Evolutionary conservation across 1,140 invertebrate genomes (phyloP).

Genomic region (Aphis gossypii): DNA sequence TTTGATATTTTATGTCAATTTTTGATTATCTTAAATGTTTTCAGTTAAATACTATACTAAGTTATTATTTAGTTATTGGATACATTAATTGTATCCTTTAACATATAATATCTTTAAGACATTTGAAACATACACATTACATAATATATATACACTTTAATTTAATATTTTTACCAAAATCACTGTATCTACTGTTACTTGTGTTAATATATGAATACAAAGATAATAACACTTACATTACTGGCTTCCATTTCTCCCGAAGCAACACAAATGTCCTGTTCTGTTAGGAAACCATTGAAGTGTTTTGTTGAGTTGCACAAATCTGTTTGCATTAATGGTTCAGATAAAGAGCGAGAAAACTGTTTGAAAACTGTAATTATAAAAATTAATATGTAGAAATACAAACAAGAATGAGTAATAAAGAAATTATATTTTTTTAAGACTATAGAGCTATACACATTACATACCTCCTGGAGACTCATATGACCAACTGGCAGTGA

Average conservation of each 20-base stretch:
- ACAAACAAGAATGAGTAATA: not conserved
- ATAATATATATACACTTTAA: not conserved
- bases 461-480: constrained; percentile 63
- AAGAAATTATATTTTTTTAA: not conserved
- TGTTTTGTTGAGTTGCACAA: constrained; percentile 71
- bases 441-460: not conserved
- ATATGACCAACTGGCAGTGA: constrained; percentile 71
- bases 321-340: constrained; percentile 67
- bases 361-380: constrained; percentile 46
- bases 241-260: constrained; percentile 39
- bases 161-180: not conserved
- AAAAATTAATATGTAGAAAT: not conserved
- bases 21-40: not conserved
- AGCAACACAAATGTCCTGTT: constrained; percentile 68
- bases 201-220: not conserved
- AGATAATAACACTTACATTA: not conserved
- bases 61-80: not conserved
- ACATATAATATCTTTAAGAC: not conserved
- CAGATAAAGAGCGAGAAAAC: constrained; percentile 64
- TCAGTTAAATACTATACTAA: not conserved
- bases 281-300: constrained; percentile 69
- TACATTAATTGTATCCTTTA: not conserved
- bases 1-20: not conserved
- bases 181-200: not conserved
- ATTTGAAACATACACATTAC: not conserved